Percentiles rank a stretch among this genome's conserved stretches.
Conservation (phyloP, 2,113 vertebrate species). For the Egretta garzetta region DNA sequence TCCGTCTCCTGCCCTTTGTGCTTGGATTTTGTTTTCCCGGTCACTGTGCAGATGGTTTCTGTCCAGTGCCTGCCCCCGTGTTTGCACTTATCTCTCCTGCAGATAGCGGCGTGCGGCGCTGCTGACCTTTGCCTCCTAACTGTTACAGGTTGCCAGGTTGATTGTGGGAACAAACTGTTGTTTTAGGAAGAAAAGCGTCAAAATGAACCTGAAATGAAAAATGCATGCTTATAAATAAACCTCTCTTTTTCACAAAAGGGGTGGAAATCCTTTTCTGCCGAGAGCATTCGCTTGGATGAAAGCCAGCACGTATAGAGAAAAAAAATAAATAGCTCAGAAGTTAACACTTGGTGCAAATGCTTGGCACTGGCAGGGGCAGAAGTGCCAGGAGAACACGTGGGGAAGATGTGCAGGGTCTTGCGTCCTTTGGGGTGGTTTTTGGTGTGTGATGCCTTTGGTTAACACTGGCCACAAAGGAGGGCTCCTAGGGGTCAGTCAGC, state of each 20-base stretch:
- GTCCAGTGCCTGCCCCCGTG: neutral
- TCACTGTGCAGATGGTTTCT: neutral
- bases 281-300: neutral
- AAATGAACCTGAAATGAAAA: neutral
- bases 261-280: neutral
- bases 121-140: neutral
- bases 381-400: neutral
- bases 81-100: neutral
- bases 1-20: neutral
- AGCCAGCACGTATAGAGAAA: neutral
- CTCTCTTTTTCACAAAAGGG: neutral
- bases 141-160: neutral
- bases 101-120: accelerated
- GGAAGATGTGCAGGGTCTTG: neutral
- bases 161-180: neutral
- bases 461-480: neutral
- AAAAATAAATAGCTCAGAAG: neutral
- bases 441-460: neutral
- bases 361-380: neutral
- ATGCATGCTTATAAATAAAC: neutral
- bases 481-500: neutral
- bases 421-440: neutral
- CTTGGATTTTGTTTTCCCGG: neutral
- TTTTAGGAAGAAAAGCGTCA: neutral
- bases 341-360: neutral